Evolutionary conservation across 2,113 vertebrate genomes (phyloP), one percentile per base, ranked within the genome.

Genomic region (Lampris megalopsis): DNA sequence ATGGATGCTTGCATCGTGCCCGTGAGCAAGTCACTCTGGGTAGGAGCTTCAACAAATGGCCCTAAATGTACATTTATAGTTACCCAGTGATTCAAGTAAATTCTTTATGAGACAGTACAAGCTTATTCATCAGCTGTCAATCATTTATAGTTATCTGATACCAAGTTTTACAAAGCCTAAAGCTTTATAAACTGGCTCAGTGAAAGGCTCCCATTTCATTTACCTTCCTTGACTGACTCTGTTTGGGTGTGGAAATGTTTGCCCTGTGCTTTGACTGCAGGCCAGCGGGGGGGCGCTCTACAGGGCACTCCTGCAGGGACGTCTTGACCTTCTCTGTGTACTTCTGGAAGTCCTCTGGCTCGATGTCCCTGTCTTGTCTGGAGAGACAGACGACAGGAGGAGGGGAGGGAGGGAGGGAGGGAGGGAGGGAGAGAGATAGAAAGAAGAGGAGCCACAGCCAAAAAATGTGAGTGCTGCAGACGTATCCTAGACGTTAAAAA

Each of bases 341-440:
- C 68, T 86, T 95, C 88, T 98, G 97, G 86, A 99, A 99, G 89
- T 99, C 97, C 87, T 99, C 98, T 0, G 98, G 95, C 80, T 98
- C 97, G 80, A 98, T 96, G 81, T 99, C 97, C 89, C 91, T 94
- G 75, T 97, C 97, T 86, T 95, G 79, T 90, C 98, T 99, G 60
- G 40, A 86, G 35, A 66, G 73, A 62, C 47, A 64, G 37, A 52
- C 24, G 3, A 49, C 3, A 68, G 35, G 71, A 57, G 62, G 54
- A 6, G 11, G 37, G 13, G 13, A 38, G 45, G n/a, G 63, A 75
- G 42, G 73, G 47, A 86, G 35, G 54, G 82, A 53, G 68, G 24
- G 42, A 43, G 43, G 35, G 52, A 61, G 3, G 10, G 38, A 45
- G n/a, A 24, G n/a, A 57, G 58, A 24, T 24, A 24, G 24, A 24